A percentile compares a stretch with the other conserved stretches of the same genome.
These are phyloP conservation scores for Lycaena phlaeas DNA, from an alignment of 2,888 invertebrate species.

Conservation along the genomic window DNA sequence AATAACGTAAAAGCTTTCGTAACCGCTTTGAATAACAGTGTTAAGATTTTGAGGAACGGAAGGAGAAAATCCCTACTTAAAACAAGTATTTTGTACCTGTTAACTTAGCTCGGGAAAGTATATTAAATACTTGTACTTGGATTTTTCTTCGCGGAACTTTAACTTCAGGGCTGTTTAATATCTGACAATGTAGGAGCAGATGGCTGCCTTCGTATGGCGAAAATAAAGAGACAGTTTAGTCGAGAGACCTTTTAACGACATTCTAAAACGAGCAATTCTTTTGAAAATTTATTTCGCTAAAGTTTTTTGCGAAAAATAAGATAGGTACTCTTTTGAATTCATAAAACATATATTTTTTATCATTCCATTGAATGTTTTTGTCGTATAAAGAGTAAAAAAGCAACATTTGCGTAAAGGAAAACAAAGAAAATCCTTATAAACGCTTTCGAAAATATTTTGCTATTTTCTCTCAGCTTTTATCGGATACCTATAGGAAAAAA, in stretches of 20 bases:
- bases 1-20: background rate
- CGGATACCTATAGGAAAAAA: too few species aligned
- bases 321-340: too few species aligned
- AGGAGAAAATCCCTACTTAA: background rate
- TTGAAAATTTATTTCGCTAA: too few species aligned
- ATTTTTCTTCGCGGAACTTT: background rate
- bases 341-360: too few species aligned
- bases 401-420: too few species aligned
- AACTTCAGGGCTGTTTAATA: conserved; percentile 7
- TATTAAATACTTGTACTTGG: background rate
- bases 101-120: conserved; percentile 1
- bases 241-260: too few species aligned
- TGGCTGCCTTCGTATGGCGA: conserved; percentile 1
- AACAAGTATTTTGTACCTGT: background rate
- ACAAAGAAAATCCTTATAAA: background rate
- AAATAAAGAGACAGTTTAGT: conserved; percentile 5
- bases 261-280: too few species aligned
- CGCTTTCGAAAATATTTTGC: background rate
- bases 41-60: background rate
- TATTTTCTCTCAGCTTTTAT: background rate
- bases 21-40: conserved; percentile 7
- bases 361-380: background rate
- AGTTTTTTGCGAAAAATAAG: too few species aligned
- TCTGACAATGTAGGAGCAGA: conserved; percentile 7
- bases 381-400: background rate